phyloP scores from a whole-genome alignment of 2,888 invertebrate genomes.

The Dicycla oo region DNA sequence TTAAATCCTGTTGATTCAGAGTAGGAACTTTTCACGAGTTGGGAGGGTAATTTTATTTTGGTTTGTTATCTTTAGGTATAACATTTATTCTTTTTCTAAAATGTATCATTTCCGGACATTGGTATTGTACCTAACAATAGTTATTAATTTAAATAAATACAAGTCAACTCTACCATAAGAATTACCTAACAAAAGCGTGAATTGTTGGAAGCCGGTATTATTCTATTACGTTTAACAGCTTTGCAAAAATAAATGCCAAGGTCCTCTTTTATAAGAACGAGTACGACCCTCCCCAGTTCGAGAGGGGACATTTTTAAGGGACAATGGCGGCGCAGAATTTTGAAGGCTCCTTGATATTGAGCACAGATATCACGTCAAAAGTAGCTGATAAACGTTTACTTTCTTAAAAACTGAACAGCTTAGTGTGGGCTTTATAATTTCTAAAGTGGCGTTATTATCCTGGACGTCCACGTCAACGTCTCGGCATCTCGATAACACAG shows the following conservation, averaged over 20 bases:
- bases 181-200: conserved; percentile 12
- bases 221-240: conserved; percentile 31
- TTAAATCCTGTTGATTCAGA: no score
- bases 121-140: not conserved
- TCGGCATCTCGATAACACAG: no score
- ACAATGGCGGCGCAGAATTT: conserved; percentile 27
- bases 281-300: conserved; percentile 25
- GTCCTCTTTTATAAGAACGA: conserved; percentile 41
- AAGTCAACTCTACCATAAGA: conserved; percentile 3
- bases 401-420: not conserved
- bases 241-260: conserved; percentile 58
- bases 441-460: no score
- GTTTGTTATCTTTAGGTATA: not conserved
- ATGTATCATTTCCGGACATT: not conserved
- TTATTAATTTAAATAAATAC: conserved; percentile 2
- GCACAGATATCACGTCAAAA: conserved; percentile 6
- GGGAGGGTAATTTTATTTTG: not conserved
- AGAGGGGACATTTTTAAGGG: conserved; percentile 39
- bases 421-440: no score
- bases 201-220: conserved; percentile 20
- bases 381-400: not conserved
- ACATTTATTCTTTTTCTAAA: not conserved
- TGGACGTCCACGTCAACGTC: no score
- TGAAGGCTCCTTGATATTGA: conserved; percentile 24
- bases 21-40: not conserved